These are phyloP conservation scores for Psittacula cyanocephala DNA, from an alignment of 2,113 vertebrate genomes.

Conservation along the genomic window DNA sequence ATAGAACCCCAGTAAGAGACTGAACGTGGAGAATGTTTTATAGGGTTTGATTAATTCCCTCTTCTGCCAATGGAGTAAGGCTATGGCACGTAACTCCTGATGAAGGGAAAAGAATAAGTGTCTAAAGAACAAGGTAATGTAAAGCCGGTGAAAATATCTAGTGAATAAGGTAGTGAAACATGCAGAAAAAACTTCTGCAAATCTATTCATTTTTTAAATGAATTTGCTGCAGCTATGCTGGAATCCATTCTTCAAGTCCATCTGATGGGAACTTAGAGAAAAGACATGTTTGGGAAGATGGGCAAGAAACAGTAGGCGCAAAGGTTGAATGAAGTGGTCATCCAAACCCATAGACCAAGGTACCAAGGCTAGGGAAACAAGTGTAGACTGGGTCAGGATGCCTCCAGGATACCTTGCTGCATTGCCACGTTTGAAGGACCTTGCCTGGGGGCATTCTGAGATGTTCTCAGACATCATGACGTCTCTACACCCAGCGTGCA, in stretches of 20 bases:
- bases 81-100: background rate
- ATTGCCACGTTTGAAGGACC: background rate
- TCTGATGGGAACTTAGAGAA: background rate
- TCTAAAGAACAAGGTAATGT: background rate
- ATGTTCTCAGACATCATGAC: background rate
- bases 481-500: background rate
- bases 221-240: background rate
- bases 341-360: background rate
- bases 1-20: conserved; percentile 7
- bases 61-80: background rate
- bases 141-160: background rate
- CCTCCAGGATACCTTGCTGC: background rate
- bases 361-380: background rate
- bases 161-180: background rate
- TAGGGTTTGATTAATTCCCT: conserved; percentile 12
- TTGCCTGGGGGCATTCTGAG: background rate
- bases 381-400: background rate
- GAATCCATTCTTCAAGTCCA: background rate
- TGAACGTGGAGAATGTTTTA: background rate
- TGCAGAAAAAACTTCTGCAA: background rate
- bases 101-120: background rate
- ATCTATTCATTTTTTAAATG: background rate
- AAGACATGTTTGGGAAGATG: background rate
- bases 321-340: background rate
- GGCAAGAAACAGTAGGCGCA: background rate